A percentile compares a stretch with the other conserved stretches of the same genome.
Conservation (phyloP, 1,140 invertebrate genomes). For the Gryon sp. region DNA sequence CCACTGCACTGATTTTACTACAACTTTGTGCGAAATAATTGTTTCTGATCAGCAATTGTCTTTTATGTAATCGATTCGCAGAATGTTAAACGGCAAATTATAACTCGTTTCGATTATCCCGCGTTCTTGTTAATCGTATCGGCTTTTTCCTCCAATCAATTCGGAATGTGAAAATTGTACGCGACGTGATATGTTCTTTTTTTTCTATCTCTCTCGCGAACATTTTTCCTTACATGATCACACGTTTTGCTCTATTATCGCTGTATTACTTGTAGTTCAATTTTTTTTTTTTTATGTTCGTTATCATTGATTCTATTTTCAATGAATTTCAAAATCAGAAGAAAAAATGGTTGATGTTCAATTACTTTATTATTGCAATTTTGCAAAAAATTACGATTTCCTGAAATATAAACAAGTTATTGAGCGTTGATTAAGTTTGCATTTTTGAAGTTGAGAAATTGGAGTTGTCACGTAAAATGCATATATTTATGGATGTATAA, state of each 20-base stretch:
- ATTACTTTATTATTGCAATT: too few species aligned
- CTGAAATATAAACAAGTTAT: too few species aligned
- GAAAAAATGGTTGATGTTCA: too few species aligned
- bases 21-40: slow-evolving; percentile 21
- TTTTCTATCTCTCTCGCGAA: too few species aligned
- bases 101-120: slow-evolving; percentile 18
- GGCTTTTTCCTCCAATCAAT: slow-evolving; percentile 44
- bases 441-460: too few species aligned
- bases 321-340: too few species aligned
- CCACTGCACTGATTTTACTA: too few species aligned
- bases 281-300: slow-evolving; percentile 1
- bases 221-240: slow-evolving; percentile 6
- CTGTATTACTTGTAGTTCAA: neutral
- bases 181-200: too few species aligned
- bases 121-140: slow-evolving; percentile 12
- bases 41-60: slow-evolving; percentile 16
- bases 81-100: slow-evolving; percentile 37
- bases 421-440: too few species aligned
- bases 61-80: slow-evolving; percentile 42
- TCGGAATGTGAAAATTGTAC: slow-evolving; percentile 44
- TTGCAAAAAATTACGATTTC: too few species aligned
- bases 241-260: neutral
- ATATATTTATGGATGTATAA: too few species aligned
- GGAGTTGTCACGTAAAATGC: too few species aligned
- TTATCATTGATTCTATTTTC: neutral